Evolutionary conservation across 2,797 vertebrate species (phyloP), one percentile per base, ranked within the genome.

Genomic region (Emys orbicularis): DNA sequence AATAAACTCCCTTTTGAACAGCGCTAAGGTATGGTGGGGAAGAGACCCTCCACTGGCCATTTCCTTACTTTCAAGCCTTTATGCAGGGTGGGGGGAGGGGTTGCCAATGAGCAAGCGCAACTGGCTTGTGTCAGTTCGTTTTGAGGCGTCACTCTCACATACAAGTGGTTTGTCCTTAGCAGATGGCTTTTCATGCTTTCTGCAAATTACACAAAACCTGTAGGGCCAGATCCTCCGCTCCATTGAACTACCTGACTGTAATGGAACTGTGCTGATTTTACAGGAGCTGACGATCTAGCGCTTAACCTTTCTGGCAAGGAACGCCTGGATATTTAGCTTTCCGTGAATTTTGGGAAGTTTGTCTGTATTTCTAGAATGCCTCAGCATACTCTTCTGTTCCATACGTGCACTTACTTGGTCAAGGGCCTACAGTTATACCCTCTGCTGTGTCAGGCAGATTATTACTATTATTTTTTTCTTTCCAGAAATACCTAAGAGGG

Each of bases 1-100:
- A 5, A 3, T 85, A 79, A 56, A 81, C 79, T 77, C 49, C 57
- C n/a, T 52, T 88, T 44, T 91, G 82, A 79, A 52, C 81, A n/a
- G 1, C 0, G 0, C 76, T 53, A 47, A 18, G 15, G 47, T 25
- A 74, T 13, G 47, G 18, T 81, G 61, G 79, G 74, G 87, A 74
- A 93, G 68, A 37, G 11, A 72, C 59, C 68, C 37, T 41, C 19
- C 23, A 41, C 16, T 23, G 2, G 15, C 15, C 18, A 68, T 68
- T 68, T 37, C 65, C n/a, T 68, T 18, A 21, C 37, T 25, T 72
- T 41, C 10, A 23, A 41, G 68, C 10, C 23, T 15, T 44, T 76
- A 72, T 74, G 72, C 7, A 2, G 72, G n/a, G 50, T 50, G 1
- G 5, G 25, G 57, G 12, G 6, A 16, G 61, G 1, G 1, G 16